Base-by-base conservation (phyloP, 37 sponge, comb jelly and placozoan species). In the Beroe ovata region DNA sequence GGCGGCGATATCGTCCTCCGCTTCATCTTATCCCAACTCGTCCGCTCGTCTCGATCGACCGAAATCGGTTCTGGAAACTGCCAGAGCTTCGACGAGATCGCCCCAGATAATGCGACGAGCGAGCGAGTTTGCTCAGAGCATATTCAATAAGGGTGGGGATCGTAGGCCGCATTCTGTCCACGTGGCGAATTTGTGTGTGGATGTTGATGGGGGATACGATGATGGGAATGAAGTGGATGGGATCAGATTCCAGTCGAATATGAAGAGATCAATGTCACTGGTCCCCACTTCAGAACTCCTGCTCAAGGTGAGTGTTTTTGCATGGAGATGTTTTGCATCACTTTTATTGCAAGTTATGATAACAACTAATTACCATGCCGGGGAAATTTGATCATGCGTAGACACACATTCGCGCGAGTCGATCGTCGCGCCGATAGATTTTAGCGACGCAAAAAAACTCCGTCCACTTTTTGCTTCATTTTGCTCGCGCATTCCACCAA, bases 41-140 rank as follows among this genome's bases (percentile, higher is more conserved):
- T 47, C 54, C 54, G 6, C 54, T 16, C 6, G 11, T 47, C 6
- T 11, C 11, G 54, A 6, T 16, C 11, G 11, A 16, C 54, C 11
- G 6, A 34, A 66, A 8, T 34, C 36, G 34, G 69, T 29, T 34
- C 36, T 25, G 2, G 69, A 66, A 25, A 37, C 30, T 8, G 32
- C 36, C 2, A 14, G 16, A 14, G 1, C 69, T 3, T 8, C 33
- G 1, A 1, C 16, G 6, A 4, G 35, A 8, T 66, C 69, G 14
- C 69, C 69, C 35, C 30, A 29, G 16, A 25, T 66, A 18, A 32
- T 66, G 69, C 29, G 36, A 66, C 69, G 69, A 66, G 69, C 69
- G 16, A 66, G 35, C 35, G 69, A 66, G 69, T 32, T 66, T 4
- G 69, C 69, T 32, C 69, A 66, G 16, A 66, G 30, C 25, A 30